A percentile compares a stretch with the other conserved stretches of the same genome.
Evolutionary conservation across 2,888 invertebrate genomes (phyloP).

Genomic region (Trichogramma dendrolimi): DNA sequence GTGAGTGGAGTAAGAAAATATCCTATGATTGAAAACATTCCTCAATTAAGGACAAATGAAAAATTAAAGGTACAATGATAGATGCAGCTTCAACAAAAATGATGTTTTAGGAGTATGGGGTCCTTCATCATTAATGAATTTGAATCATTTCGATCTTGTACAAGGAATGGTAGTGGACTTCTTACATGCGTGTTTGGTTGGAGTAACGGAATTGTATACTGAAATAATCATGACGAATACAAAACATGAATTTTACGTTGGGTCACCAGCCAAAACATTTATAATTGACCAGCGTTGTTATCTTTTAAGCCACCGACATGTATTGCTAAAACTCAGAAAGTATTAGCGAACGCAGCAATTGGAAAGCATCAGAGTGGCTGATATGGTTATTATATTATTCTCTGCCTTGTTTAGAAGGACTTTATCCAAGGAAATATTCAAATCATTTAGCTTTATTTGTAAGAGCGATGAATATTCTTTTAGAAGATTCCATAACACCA

Average conservation of each 20-base stretch:
- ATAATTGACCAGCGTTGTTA: background rate
- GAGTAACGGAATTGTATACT: background rate
- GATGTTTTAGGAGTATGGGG: constrained; percentile 18
- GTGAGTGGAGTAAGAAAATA: background rate
- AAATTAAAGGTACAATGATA: constrained; percentile 4
- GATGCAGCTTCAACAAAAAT: background rate
- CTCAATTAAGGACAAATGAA: background rate
- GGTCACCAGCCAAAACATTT: background rate
- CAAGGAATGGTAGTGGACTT: constrained; percentile 1
- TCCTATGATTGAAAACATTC: too few species aligned
- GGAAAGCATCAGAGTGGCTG: constrained; percentile 4
- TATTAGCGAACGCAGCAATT: background rate
- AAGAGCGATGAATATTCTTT: background rate
- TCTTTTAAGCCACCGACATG: constrained; percentile 1
- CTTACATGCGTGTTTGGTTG: background rate
- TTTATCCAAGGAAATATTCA: background rate
- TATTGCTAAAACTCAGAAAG: background rate
- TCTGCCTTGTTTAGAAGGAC: background rate
- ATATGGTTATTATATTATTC: background rate
- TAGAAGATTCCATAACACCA: background rate
- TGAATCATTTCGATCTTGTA: constrained; percentile 4
- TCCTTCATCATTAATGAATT: constrained; percentile 17
- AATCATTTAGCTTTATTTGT: constrained; percentile 5
- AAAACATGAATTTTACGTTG: background rate
- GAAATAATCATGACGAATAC: background rate